Conservation (phyloP, 1,140 invertebrate genomes). For the Platyscapa corneri region DNA sequence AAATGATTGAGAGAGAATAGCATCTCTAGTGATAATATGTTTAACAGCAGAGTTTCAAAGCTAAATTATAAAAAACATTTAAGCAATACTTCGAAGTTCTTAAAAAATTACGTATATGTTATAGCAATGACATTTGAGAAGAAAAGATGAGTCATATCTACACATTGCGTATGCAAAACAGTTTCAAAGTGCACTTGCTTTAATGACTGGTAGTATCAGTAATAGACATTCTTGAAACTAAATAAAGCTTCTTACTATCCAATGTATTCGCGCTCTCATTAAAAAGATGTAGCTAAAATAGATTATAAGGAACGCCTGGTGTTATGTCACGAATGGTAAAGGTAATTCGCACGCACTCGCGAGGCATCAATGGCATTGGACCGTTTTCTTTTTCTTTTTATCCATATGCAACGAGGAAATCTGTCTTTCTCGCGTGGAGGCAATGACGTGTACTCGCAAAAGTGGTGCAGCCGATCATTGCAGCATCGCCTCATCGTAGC, state of each 20-base stretch:
- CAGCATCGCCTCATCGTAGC: slow-evolving; percentile 35
- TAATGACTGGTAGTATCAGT: neutral
- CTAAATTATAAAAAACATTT: neutral
- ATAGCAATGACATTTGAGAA: slow-evolving; percentile 22
- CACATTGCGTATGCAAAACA: slow-evolving; percentile 27
- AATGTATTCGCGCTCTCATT: neutral
- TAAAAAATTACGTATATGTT: neutral
- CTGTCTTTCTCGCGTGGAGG: neutral
- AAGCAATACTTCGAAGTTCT: neutral
- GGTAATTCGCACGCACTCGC: neutral
- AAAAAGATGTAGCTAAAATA: slow-evolving; percentile 14
- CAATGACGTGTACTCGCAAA: slow-evolving; percentile 10
- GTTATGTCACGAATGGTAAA: slow-evolving; percentile 22
- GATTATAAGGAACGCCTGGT: neutral
- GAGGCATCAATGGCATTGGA: neutral
- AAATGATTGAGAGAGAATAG: neutral
- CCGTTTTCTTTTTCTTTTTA: slow-evolving; percentile 7
- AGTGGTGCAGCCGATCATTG: slow-evolving; percentile 40
- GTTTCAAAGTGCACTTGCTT: neutral
- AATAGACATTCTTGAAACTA: slow-evolving; percentile 4
- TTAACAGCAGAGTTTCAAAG: neutral
- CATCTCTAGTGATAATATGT: neutral
- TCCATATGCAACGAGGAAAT: slow-evolving; percentile 53
- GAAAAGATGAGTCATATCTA: neutral
- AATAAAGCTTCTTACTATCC: neutral